These are phyloP conservation scores for Polypedilum vanderplanki DNA, from an alignment of 1,140 invertebrate genomes.

Conservation along the genomic window DNA sequence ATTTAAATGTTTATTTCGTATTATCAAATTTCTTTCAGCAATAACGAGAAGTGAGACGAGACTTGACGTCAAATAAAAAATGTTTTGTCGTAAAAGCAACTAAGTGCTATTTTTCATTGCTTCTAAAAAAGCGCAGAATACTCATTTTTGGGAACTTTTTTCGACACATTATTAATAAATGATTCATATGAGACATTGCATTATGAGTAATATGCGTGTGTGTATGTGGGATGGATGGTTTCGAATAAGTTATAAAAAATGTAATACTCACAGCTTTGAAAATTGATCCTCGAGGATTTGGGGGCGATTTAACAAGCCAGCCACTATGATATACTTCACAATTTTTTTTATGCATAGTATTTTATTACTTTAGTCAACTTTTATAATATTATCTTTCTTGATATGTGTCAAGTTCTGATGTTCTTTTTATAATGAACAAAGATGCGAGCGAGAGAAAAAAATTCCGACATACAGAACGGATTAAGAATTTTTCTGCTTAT, in stretches of 20 bases:
- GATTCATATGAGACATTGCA: neutral
- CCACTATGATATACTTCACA: slow-evolving; percentile 68
- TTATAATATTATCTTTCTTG: no score
- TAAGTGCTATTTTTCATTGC: slow-evolving; percentile 28
- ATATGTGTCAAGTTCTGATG: no score
- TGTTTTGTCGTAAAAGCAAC: neutral
- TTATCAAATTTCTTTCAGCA: no score
- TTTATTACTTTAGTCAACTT: no score
- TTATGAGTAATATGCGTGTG: neutral
- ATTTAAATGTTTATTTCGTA: no score
- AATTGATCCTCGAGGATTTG: slow-evolving; percentile 62
- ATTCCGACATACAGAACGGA: no score
- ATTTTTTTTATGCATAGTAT: neutral
- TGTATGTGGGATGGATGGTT: neutral
- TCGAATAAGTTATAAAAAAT: no score
- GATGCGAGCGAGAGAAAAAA: no score
- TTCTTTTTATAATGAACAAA: no score
- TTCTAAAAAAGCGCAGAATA: neutral
- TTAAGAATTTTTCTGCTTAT: no score
- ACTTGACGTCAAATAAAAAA: no score
- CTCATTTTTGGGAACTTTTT: neutral
- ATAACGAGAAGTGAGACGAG: no score
- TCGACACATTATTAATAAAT: neutral
- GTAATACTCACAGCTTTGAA: slow-evolving; percentile 73
- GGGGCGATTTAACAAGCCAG: slow-evolving; percentile 88